A percentile compares a stretch with the other conserved stretches of the same genome.
These are phyloP conservation scores for Macropis europaea DNA, from an alignment of 2,888 invertebrate species.

Conservation along the genomic window DNA sequence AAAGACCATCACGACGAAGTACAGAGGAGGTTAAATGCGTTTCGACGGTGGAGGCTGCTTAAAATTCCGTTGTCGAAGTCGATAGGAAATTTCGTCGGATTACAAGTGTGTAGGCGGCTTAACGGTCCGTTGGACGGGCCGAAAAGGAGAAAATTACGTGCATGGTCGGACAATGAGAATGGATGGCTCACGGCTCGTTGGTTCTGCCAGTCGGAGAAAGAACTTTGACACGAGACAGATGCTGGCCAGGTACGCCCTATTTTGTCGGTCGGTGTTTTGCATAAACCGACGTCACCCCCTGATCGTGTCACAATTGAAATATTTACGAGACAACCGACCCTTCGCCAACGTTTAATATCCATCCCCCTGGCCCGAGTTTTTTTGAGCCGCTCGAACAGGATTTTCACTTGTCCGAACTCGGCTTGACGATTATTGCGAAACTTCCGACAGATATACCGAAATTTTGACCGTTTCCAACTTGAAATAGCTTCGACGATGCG, in stretches of 20 bases:
- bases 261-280: conserved; percentile 37
- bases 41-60: neutral
- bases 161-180: conserved; percentile 48
- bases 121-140: neutral
- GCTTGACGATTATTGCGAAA: too few relatives aligned
- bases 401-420: too few relatives aligned
- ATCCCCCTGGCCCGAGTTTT: neutral
- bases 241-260: conserved; percentile 20
- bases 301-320: conserved; percentile 24
- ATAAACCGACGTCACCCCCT: conserved; percentile 25
- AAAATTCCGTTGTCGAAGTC: too few relatives aligned
- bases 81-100: too few relatives aligned
- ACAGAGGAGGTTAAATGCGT: too few relatives aligned
- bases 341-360: conserved; percentile 31
- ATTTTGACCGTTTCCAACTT: too few relatives aligned
- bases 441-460: too few relatives aligned
- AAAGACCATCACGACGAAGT: too few relatives aligned
- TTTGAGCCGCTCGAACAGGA: neutral
- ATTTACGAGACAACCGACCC: conserved; percentile 21
- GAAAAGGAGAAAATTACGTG: conserved; percentile 44
- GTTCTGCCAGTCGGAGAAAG: conserved; percentile 2
- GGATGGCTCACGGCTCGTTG: conserved; percentile 38
- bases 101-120: neutral
- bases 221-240: conserved; percentile 42
- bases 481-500: neutral